Conservation (phyloP, 1,140 invertebrate species). For the Wiebesia pumilae region DNA sequence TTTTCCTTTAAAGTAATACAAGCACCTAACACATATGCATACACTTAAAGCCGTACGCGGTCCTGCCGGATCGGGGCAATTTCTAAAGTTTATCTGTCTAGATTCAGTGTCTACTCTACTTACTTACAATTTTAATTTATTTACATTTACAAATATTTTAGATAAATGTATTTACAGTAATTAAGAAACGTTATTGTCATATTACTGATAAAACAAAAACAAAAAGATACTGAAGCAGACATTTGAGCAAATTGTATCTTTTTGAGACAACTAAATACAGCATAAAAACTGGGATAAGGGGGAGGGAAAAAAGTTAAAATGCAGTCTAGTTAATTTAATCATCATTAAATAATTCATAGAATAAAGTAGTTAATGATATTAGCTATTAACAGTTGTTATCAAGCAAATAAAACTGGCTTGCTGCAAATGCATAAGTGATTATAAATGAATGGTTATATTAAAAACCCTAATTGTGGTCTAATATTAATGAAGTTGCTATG, state of each 20-base stretch:
- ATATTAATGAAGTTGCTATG: constrained; percentile 55
- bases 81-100: constrained; percentile 70
- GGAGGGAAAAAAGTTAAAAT: constrained; percentile 52
- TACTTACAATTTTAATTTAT: constrained; percentile 71
- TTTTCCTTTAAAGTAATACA: constrained; percentile 68
- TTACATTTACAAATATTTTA: constrained; percentile 71
- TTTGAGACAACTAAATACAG: constrained; percentile 54
- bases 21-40: constrained; percentile 61
- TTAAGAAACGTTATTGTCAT: constrained; percentile 68
- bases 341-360: constrained; percentile 56
- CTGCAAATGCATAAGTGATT: constrained; percentile 62
- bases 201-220: constrained; percentile 56
- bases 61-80: constrained; percentile 65
- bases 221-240: constrained; percentile 44
- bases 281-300: constrained; percentile 49
- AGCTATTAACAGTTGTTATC: constrained; percentile 62
- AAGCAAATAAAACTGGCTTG: constrained; percentile 61
- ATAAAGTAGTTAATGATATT: constrained; percentile 65
- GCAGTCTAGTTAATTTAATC: constrained; percentile 58
- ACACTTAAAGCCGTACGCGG: constrained; percentile 65
- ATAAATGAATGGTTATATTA: constrained; percentile 50
- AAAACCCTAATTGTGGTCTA: constrained; percentile 52
- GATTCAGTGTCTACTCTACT: constrained; percentile 71
- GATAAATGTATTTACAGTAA: constrained; percentile 71
- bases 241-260: constrained; percentile 56